Conservation (phyloP, 2,888 invertebrate genomes). For the Onchidella celtica region DNA sequence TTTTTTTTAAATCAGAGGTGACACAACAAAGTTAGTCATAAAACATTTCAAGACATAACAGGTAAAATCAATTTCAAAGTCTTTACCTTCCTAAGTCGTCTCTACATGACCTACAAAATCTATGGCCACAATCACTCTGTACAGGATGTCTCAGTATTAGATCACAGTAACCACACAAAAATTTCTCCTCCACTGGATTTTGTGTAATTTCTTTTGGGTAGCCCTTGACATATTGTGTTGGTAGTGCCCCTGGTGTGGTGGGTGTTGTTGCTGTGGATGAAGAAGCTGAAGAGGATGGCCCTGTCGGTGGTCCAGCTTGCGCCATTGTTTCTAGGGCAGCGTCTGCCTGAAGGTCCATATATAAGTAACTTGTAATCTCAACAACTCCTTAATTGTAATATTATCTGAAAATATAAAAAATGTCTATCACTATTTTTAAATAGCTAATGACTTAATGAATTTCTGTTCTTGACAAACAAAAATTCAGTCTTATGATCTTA, state of each 20-base stretch:
- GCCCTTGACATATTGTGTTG: neutral
- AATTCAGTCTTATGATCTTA: no score
- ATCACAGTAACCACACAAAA: conserved; percentile 43
- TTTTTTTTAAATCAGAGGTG: no score
- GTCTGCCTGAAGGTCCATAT: conserved; percentile 40
- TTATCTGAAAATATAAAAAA: no score
- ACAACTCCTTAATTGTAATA: no score
- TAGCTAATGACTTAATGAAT: no score
- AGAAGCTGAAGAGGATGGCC: neutral
- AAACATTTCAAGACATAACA: no score
- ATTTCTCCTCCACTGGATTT: conserved; percentile 38
- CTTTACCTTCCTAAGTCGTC: conserved; percentile 24
- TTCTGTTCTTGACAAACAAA: no score
- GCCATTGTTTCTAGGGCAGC: conserved; percentile 34
- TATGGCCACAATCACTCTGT: conserved; percentile 47
- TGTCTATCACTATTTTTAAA: no score
- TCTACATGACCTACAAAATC: conserved; percentile 35
- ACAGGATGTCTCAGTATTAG: conserved; percentile 37
- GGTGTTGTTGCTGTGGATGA: neutral
- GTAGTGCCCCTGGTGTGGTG: neutral
- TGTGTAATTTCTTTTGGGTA: conserved; percentile 29
- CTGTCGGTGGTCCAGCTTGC: neutral
- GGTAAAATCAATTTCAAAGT: no score
- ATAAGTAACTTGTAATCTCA: neutral
- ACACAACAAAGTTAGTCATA: no score